Evolutionary conservation across 2,113 vertebrate genomes (phyloP).

Genomic region (Maccullochella peelii): DNA sequence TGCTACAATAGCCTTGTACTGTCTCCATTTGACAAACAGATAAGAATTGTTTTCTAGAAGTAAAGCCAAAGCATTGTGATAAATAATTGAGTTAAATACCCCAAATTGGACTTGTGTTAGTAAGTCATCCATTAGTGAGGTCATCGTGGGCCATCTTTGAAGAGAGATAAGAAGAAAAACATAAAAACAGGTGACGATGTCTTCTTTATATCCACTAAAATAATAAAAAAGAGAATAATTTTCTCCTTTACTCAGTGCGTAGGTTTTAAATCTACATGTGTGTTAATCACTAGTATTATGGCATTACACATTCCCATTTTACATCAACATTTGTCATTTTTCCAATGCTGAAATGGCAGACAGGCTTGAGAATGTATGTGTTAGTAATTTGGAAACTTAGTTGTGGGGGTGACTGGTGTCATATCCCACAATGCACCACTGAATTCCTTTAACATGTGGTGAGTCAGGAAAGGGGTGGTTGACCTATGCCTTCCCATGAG

Average conservation of each 20-base stretch:
- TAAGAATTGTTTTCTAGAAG: constrained; percentile 35
- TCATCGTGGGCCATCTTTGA: not conserved
- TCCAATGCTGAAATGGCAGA: constrained; percentile 56
- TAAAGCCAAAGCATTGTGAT: constrained; percentile 25
- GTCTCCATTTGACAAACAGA: constrained; percentile 58
- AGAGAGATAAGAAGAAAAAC: not conserved
- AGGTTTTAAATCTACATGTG: not conserved
- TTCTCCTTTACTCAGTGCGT: not conserved
- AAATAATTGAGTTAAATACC: constrained; percentile 25
- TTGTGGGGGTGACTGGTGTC: constrained; percentile 80
- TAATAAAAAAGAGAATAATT: not conserved
- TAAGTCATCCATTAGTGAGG: constrained; percentile 11
- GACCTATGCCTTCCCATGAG: constrained; percentile 86
- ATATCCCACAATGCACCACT: constrained; percentile 85
- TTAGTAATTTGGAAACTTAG: constrained; percentile 84
- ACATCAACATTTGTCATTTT: constrained; percentile 54
- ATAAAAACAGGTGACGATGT: not conserved
- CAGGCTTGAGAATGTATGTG: constrained; percentile 79
- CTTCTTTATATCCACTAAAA: not conserved
- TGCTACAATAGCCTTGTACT: constrained; percentile 41
- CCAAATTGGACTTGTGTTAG: constrained; percentile 7
- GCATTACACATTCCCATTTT: constrained; percentile 29
- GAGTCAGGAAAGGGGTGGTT: constrained; percentile 88
- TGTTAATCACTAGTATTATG: not conserved
- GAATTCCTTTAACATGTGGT: constrained; percentile 90